Conservation (phyloP, 37 sponge, comb jelly and placozoan species). For the Lycopodina hypogea region DNA sequence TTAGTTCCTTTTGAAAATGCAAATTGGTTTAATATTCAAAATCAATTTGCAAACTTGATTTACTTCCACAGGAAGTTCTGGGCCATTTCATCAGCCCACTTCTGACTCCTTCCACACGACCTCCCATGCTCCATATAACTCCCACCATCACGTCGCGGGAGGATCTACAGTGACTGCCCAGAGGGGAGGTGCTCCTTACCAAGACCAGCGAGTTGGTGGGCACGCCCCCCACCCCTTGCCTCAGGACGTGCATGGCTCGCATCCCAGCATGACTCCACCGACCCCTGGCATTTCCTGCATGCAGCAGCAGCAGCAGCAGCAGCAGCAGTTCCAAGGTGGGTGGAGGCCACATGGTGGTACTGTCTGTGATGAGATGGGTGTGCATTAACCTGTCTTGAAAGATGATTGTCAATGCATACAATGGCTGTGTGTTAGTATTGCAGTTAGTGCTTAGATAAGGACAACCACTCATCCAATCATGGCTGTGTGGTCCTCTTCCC, state of each 20-base stretch:
- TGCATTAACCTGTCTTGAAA: no score
- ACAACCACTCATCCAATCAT: no score
- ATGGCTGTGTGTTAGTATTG: no score
- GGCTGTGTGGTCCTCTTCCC: no score
- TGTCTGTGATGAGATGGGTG: no score
- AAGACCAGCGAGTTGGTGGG: slow-evolving; percentile 19
- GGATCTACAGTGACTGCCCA: neutral
- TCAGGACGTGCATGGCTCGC: slow-evolving; percentile 17
- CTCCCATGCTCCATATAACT: slow-evolving; percentile 4
- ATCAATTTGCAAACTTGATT: no score
- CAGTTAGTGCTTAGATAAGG: no score
- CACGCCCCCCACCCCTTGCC: slow-evolving; percentile 14
- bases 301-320: slow-evolving; percentile 1
- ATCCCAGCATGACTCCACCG: neutral
- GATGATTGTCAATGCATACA: no score
- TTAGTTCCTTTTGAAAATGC: no score
- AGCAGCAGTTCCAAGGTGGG: slow-evolving; percentile 1
- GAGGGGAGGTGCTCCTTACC: slow-evolving; percentile 10
- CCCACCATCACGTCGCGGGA: slow-evolving; percentile 8
- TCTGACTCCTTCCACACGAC: slow-evolving; percentile 6
- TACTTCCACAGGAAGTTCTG: neutral
- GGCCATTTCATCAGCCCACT: neutral
- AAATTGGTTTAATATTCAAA: no score
- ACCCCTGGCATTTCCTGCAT: neutral
- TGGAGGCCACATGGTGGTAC: neutral